A percentile compares a stretch with the other conserved stretches of the same genome.
phyloP scores from a whole-genome alignment of 2,888 invertebrate genomes.

The Colletes collaris region DNA sequence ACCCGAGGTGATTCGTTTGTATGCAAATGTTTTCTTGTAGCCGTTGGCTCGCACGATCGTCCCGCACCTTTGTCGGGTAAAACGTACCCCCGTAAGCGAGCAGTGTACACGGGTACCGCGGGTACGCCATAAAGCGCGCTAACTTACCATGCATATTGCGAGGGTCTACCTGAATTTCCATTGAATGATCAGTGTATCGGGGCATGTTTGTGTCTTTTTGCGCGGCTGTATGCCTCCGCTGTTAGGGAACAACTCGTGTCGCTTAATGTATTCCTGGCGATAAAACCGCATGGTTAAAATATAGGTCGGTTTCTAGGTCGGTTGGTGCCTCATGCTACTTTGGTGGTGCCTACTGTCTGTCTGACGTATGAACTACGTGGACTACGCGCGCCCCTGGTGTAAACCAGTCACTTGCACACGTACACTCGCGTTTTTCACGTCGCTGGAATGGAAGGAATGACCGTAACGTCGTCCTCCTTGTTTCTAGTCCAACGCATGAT shows the following conservation, averaged over 20 bases:
- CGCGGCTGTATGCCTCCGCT: constrained; percentile 23
- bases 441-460: constrained; percentile 23
- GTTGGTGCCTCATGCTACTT: constrained; percentile 46
- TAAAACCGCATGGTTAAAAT: constrained; percentile 69
- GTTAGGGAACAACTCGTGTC: constrained; percentile 40
- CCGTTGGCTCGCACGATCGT: constrained; percentile 57
- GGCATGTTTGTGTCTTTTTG: constrained; percentile 59
- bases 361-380: constrained; percentile 42
- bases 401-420: constrained; percentile 44
- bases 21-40: constrained; percentile 73
- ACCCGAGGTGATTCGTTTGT: constrained; percentile 71
- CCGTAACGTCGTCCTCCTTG: constrained; percentile 19
- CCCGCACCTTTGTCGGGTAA: constrained; percentile 69
- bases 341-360: constrained; percentile 32
- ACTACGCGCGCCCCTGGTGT: constrained; percentile 21
- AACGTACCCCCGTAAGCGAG: constrained; percentile 60
- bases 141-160: constrained; percentile 65
- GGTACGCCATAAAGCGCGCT: constrained; percentile 64
- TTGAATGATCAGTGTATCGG: constrained; percentile 72
- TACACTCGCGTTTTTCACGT: constrained; percentile 40
- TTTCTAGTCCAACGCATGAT: constrained; percentile 19
- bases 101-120: constrained; percentile 51
- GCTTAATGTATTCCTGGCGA: constrained; percentile 67
- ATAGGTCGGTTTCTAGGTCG: constrained; percentile 65
- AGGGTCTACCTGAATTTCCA: constrained; percentile 71